phyloP scores from a whole-genome alignment of 1,140 invertebrate genomes.

The Neotoxoptera formosana region DNA sequence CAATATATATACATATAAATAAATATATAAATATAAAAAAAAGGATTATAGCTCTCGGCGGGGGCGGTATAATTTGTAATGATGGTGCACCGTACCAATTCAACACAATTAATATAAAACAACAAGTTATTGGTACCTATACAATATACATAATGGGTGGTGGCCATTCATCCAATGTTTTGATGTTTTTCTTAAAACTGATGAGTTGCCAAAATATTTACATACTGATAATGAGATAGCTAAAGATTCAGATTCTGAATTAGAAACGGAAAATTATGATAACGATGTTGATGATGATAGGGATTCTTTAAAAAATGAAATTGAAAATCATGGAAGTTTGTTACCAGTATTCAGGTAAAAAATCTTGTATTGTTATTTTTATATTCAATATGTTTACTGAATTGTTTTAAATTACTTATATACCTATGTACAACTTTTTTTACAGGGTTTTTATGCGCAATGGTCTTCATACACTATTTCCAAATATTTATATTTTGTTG shows the following conservation, averaged over 20 bases:
- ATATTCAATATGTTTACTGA: not conserved
- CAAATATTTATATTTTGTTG: no score
- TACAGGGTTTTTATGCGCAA: no score
- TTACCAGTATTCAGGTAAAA: not conserved
- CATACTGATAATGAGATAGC: not conserved
- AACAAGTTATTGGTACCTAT: not conserved
- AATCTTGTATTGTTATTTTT: no score
- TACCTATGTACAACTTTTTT: no score
- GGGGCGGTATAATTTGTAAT: not conserved
- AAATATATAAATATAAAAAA: not conserved
- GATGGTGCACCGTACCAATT: not conserved
- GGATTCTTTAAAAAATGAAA: not conserved
- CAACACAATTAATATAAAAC: not conserved
- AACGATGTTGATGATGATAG: not conserved
- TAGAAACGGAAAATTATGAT: not conserved
- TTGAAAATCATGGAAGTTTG: constrained; percentile 13
- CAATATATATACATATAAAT: not conserved
- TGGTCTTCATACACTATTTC: no score
- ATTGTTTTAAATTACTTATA: no score
- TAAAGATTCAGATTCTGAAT: not conserved
- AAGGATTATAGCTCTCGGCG: not conserved
- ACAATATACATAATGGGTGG: not conserved
- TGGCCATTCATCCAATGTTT: not conserved
- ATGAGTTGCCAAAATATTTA: not conserved
- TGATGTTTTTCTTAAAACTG: constrained; percentile 12